Conservation (phyloP, 2,888 invertebrate species). For the Lasioglossum calceatum region DNA sequence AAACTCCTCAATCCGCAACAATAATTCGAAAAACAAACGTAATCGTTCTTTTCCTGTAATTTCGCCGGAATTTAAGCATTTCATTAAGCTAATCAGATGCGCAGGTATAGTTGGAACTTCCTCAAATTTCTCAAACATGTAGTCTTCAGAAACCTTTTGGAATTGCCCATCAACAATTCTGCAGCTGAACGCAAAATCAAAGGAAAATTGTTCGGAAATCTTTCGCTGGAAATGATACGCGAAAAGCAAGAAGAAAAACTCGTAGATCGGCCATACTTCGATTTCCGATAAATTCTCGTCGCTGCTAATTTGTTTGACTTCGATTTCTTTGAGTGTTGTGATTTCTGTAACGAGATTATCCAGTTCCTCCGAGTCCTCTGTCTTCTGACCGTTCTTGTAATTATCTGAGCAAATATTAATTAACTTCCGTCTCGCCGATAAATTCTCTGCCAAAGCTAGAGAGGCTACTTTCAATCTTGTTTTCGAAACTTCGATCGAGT, state of each 20-base stretch:
- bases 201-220: conserved; percentile 45
- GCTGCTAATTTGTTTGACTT: background rate
- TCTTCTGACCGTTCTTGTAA: conserved; percentile 64
- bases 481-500: conserved; percentile 53
- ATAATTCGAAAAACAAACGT: conserved; percentile 68
- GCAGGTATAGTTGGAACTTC: conserved; percentile 77
- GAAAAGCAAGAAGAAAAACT: conserved; percentile 85
- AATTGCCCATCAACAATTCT: background rate
- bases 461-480: conserved; percentile 65
- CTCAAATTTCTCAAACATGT: conserved; percentile 50
- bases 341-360: conserved; percentile 57
- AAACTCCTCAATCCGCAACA: conserved; percentile 67
- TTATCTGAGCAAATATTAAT: conserved; percentile 72
- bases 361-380: conserved; percentile 58
- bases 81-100: conserved; percentile 73
- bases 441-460: conserved; percentile 64
- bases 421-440: conserved; percentile 58
- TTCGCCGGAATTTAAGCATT: conserved; percentile 49
- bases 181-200: background rate
- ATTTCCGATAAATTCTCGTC: conserved; percentile 77
- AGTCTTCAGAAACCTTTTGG: conserved; percentile 10
- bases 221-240: conserved; percentile 69
- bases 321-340: conserved; percentile 39
- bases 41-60: background rate
- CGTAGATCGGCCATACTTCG: conserved; percentile 87